These are phyloP conservation scores for Eleutherodactylus coqui DNA, from an alignment of 2,797 vertebrate species.

Conservation along the genomic window DNA sequence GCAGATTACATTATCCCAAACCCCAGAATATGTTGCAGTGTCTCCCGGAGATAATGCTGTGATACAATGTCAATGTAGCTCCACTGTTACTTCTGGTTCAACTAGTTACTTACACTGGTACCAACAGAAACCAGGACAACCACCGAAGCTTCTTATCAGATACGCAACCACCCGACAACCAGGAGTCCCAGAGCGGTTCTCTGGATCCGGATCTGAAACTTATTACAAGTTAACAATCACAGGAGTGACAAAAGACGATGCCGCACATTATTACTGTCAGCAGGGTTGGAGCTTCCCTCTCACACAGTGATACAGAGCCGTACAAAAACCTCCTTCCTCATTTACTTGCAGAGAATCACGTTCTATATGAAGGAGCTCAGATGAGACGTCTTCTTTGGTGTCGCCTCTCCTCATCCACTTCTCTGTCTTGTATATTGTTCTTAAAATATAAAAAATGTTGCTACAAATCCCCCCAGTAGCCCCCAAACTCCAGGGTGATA, in stretches of 20 bases:
- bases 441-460: too few species aligned
- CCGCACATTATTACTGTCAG: background rate
- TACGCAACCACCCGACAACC: background rate
- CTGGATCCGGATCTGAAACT: background rate
- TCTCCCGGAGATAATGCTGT: too few species aligned
- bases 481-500: too few species aligned
- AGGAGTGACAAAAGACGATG: background rate
- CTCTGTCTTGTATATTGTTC: too few species aligned
- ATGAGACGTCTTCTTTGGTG: background rate
- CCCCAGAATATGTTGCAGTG: too few species aligned
- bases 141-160: background rate
- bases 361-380: background rate
- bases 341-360: too few species aligned
- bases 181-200: background rate
- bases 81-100: background rate
- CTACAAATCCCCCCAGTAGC: too few species aligned
- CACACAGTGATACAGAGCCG: background rate
- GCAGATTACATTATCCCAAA: too few species aligned
- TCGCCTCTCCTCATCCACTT: too few species aligned
- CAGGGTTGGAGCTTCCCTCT: background rate
- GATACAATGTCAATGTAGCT: background rate
- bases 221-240: too few species aligned
- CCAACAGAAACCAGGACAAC: constrained; percentile 11
- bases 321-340: background rate
- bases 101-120: background rate